Percentiles rank a stretch among this genome's conserved stretches.
Conservation (phyloP, 2,888 invertebrate genomes). For the Chloromyia formosa region DNA sequence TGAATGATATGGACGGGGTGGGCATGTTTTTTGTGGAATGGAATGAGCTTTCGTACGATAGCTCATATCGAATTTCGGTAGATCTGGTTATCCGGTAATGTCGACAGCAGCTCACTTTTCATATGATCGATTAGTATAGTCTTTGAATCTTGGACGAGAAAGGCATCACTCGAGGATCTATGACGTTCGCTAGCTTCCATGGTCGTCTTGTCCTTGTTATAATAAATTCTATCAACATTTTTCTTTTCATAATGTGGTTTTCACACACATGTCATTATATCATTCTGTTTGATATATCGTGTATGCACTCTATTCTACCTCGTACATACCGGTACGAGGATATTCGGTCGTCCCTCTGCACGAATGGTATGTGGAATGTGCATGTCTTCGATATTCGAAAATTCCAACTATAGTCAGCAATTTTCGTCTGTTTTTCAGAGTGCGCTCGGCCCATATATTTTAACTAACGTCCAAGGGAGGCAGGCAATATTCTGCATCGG, state of each 20-base stretch:
- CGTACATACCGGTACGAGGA: not conserved
- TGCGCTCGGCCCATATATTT: constrained; percentile 10
- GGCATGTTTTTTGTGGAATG: too few species aligned
- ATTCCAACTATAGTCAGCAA: constrained; percentile 33
- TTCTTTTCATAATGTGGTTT: constrained; percentile 25
- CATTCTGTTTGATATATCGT: not conserved
- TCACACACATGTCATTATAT: not conserved
- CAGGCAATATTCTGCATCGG: not conserved
- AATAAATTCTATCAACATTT: constrained; percentile 15
- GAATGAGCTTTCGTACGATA: too few species aligned
- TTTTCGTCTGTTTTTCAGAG: not conserved
- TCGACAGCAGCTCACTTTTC: too few species aligned
- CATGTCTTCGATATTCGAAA: constrained; percentile 29
- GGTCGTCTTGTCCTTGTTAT: not conserved
- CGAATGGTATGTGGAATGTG: not conserved
- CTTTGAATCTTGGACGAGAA: too few species aligned
- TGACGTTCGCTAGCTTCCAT: not conserved
- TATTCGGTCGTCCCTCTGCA: not conserved
- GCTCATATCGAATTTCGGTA: too few species aligned
- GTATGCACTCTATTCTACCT: not conserved
- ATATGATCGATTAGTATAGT: too few species aligned
- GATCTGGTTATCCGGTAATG: too few species aligned
- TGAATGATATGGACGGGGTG: too few species aligned
- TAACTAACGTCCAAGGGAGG: not conserved
- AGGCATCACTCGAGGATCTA: not conserved